These are phyloP conservation scores for Sylvietta virens DNA, from an alignment of 2,113 vertebrate species.

Conservation along the genomic window DNA sequence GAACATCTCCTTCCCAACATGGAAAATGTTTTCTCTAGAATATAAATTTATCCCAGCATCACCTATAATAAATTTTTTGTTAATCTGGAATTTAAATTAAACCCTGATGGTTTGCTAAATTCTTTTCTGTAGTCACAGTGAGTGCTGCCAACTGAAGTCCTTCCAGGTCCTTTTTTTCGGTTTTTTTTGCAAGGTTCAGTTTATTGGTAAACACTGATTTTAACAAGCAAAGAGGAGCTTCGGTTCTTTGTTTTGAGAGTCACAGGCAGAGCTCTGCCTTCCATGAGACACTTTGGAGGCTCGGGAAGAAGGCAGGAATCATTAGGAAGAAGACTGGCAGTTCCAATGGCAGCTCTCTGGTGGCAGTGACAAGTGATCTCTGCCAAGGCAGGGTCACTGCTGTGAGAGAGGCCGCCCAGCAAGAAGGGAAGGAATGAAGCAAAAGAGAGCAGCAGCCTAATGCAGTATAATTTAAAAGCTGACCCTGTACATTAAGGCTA, in stretches of 20 bases:
- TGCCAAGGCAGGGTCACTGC: not conserved
- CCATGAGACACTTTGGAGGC: not conserved
- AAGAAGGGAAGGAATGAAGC: not conserved
- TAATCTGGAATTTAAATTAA: not conserved
- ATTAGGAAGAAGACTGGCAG: not conserved
- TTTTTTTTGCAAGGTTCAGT: not conserved
- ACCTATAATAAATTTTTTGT: not conserved
- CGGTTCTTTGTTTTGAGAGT: not conserved
- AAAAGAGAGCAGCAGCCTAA: not conserved
- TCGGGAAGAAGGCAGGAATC: not conserved
- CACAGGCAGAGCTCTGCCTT: not conserved
- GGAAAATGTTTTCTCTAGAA: not conserved
- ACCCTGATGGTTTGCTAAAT: not conserved
- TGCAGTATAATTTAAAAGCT: slow-evolving; percentile 13
- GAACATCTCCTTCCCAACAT: not conserved
- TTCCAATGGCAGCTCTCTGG: not conserved
- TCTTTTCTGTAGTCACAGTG: not conserved
- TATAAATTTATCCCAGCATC: not conserved
- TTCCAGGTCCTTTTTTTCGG: not conserved
- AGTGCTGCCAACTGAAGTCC: not conserved
- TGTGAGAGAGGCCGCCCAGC: not conserved
- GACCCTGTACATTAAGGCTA: slow-evolving; percentile 42
- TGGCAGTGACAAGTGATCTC: not conserved
- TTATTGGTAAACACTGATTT: not conserved
- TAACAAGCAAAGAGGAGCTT: not conserved